A percentile compares a stretch with the other conserved stretches of the same genome.
Conservation (phyloP, 2,888 invertebrate genomes). For the Tiliacea aurago region DNA sequence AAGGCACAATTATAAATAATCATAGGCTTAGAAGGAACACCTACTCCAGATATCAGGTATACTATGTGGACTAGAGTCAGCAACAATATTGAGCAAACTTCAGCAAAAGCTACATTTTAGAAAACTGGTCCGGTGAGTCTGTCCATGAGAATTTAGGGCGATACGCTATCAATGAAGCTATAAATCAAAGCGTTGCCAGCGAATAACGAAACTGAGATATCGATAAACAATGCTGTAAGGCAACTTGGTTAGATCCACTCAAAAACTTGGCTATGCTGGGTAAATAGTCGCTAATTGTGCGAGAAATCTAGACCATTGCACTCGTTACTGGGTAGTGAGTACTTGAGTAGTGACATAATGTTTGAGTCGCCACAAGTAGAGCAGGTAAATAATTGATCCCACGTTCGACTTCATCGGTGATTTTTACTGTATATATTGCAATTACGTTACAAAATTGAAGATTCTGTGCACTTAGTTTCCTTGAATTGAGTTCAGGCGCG, state of each 20-base stretch:
- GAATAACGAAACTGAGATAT: conserved; percentile 68
- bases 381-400: conserved; percentile 85
- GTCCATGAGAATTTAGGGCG: conserved; percentile 76
- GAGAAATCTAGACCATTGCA: conserved; percentile 77
- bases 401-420: conserved; percentile 83
- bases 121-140: conserved; percentile 77
- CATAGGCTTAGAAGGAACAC: conserved; percentile 14
- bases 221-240: conserved; percentile 64
- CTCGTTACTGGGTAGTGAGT: conserved; percentile 73
- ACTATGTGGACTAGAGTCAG: conserved; percentile 1
- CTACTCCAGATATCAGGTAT: conserved; percentile 9
- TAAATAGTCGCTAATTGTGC: conserved; percentile 77
- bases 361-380: conserved; percentile 74
- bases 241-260: conserved; percentile 64
- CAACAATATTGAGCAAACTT: conserved; percentile 34
- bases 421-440: conserved; percentile 76
- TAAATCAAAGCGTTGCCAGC: conserved; percentile 72
- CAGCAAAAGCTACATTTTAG: conserved; percentile 61
- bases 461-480: conserved; percentile 69
- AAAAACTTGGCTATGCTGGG: conserved; percentile 66
- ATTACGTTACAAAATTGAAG: conserved; percentile 66
- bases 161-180: conserved; percentile 73
- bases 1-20: conserved; percentile 31
- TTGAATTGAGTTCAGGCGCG: conserved; percentile 65
- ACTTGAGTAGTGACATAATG: conserved; percentile 83